These are phyloP conservation scores for Acanthosoma haemorrhoidale DNA, from an alignment of 2,888 invertebrate genomes.

Conservation along the genomic window DNA sequence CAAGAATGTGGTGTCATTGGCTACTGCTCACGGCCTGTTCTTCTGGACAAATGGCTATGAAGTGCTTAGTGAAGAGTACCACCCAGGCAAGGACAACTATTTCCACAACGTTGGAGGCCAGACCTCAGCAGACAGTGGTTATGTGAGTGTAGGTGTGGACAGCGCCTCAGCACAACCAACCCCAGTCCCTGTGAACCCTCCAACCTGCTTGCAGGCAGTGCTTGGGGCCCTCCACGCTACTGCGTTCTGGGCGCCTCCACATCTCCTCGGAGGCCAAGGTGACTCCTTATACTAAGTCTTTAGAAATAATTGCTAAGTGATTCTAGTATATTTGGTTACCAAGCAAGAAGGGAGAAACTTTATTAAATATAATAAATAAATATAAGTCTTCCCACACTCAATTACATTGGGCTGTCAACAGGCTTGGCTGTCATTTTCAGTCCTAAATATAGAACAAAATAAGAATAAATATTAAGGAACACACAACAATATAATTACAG, in stretches of 20 bases:
- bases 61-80: constrained; percentile 74
- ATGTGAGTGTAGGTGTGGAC: constrained; percentile 50
- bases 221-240: constrained; percentile 70
- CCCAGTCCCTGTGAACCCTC: constrained; percentile 72
- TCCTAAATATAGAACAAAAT: no score
- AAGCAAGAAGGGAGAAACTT: no score
- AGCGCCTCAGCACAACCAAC: constrained; percentile 69
- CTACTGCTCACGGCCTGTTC: constrained; percentile 69
- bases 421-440: no score
- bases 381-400: no score
- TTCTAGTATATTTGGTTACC: no score
- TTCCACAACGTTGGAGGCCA: constrained; percentile 57
- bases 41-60: constrained; percentile 80
- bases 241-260: constrained; percentile 76
- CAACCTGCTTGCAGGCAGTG: constrained; percentile 72
- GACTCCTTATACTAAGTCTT: no score
- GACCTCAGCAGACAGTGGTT: not conserved
- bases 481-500: no score
- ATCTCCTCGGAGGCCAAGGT: constrained; percentile 67
- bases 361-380: no score
- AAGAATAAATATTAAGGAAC: no score
- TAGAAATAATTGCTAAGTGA: no score
- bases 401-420: no score
- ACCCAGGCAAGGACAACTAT: constrained; percentile 60
- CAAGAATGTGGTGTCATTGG: constrained; percentile 66